These are phyloP conservation scores for Melipona quadrifasciata DNA, from an alignment of 1,140 invertebrate genomes.

Conservation along the genomic window DNA sequence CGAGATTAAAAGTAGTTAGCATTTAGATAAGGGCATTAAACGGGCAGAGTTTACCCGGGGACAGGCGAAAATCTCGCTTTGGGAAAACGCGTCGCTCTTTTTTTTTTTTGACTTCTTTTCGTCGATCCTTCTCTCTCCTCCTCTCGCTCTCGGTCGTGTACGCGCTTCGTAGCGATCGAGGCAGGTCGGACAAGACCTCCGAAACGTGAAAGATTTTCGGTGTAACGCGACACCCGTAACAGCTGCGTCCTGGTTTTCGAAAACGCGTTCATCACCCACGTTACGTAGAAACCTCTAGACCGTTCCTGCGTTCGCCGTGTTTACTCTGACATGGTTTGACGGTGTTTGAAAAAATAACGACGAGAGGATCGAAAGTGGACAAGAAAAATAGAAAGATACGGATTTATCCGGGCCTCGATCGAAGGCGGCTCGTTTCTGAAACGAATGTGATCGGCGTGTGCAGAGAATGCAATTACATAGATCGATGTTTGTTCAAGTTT, in stretches of 20 bases:
- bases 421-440: no score
- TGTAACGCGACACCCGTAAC: conserved; percentile 66
- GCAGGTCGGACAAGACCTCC: conserved; percentile 33
- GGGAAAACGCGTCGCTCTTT: background rate
- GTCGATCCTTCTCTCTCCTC: background rate
- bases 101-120: no score
- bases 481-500: no score
- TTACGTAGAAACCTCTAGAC: background rate
- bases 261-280: background rate
- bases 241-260: conserved; percentile 60
- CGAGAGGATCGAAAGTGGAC: background rate
- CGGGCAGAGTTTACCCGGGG: background rate
- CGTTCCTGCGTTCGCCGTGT: background rate
- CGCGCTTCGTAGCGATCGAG: background rate
- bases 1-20: conserved; percentile 66
- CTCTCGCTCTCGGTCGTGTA: background rate
- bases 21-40: conserved; percentile 69
- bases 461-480: no score
- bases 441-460: no score
- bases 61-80: background rate
- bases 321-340: background rate
- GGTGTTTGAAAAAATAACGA: background rate
- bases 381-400: background rate
- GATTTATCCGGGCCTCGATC: background rate
- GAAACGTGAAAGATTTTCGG: conserved; percentile 46